phyloP scores from a whole-genome alignment of 2,888 invertebrate genomes.

The Physocephala rufipes region DNA sequence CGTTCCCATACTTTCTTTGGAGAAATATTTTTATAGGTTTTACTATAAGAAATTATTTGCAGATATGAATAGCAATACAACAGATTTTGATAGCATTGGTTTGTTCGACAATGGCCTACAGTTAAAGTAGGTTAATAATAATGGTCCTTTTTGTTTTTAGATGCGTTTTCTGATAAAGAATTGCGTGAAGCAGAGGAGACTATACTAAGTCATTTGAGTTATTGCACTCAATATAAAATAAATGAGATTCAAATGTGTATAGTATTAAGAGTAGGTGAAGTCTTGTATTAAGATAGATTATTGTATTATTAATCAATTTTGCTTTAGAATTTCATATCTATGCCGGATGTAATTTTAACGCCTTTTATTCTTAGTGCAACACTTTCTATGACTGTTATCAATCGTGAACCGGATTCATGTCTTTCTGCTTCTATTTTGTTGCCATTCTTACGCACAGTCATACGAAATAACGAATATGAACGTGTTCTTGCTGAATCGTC shows the following conservation, averaged over 20 bases:
- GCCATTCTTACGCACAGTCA: constrained; percentile 60
- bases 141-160: constrained; percentile 53
- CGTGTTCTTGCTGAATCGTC: constrained; percentile 63
- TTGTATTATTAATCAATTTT: background rate
- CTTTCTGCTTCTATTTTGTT: constrained; percentile 57
- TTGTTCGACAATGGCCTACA: background rate
- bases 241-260: constrained; percentile 59
- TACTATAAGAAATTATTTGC: constrained; percentile 64
- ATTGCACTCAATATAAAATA: constrained; percentile 62
- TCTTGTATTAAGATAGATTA: constrained; percentile 47
- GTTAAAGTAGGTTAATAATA: too few species aligned
- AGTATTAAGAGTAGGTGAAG: constrained; percentile 53
- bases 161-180: constrained; percentile 66
- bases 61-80: constrained; percentile 61
- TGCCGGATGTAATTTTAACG: constrained; percentile 71
- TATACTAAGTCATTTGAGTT: constrained; percentile 70
- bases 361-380: constrained; percentile 73
- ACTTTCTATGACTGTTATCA: constrained; percentile 64
- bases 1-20: constrained; percentile 67
- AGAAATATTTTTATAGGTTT: constrained; percentile 67
- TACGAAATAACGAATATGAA: constrained; percentile 66
- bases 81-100: constrained; percentile 65
- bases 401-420: constrained; percentile 62
- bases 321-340: constrained; percentile 66
- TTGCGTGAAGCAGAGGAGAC: constrained; percentile 72